A percentile compares a stretch with the other conserved stretches of the same genome.
Conservation (phyloP, 53 echinoderm and acorn worm species). For the Apostichopus leukothele region DNA sequence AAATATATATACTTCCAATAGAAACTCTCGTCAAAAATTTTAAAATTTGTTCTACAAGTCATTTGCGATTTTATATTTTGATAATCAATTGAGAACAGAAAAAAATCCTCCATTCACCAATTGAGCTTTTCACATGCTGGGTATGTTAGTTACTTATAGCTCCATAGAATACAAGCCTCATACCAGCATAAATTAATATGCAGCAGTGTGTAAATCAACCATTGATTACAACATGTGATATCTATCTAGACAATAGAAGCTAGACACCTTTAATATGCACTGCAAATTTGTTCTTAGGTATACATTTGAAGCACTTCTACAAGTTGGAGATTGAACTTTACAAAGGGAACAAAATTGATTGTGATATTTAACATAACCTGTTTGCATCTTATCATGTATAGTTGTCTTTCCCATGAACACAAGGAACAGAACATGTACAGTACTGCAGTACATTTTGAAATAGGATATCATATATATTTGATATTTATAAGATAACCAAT, state of each 20-base stretch:
- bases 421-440: no score
- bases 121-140: not conserved
- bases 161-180: not conserved
- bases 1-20: not conserved
- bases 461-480: no score
- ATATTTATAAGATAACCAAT: no score
- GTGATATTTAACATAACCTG: no score
- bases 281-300: no score
- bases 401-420: no score
- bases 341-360: no score
- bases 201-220: not conserved
- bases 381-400: no score
- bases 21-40: not conserved
- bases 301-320: no score
- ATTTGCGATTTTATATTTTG: not conserved
- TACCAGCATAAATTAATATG: not conserved
- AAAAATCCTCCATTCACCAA: not conserved
- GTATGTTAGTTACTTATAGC: not conserved
- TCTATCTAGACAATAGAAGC: not conserved
- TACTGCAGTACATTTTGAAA: no score
- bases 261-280: not conserved
- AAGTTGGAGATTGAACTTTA: no score
- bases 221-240: not conserved
- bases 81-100: not conserved
- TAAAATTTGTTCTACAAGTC: not conserved